These are phyloP conservation scores for Pollenia labialis DNA, from an alignment of 2,888 invertebrate genomes.

Conservation along the genomic window DNA sequence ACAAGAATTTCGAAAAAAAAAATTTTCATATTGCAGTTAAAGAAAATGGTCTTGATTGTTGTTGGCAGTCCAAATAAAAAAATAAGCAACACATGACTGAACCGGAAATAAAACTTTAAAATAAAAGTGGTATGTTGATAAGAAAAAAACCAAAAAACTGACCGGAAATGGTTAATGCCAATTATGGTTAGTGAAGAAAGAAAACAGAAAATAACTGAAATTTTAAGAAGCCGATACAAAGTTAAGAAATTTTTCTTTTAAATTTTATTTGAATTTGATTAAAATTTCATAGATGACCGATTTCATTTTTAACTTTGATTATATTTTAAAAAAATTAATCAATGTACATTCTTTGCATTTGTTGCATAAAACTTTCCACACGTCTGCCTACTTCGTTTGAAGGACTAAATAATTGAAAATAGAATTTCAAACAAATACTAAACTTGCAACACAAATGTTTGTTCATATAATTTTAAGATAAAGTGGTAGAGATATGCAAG, in stretches of 20 bases:
- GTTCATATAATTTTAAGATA: neutral
- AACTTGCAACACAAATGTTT: conserved; percentile 23
- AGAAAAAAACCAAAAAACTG: conserved; percentile 29
- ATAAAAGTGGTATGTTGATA: conserved; percentile 9
- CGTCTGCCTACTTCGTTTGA: conserved; percentile 56
- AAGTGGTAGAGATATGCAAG: neutral
- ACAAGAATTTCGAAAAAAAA: conserved; percentile 10
- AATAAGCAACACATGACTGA: conserved; percentile 34
- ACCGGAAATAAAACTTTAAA: conserved; percentile 56
- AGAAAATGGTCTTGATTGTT: conserved; percentile 19
- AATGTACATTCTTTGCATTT: conserved; percentile 15
- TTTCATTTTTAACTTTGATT: conserved; percentile 16
- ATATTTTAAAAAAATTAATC: conserved; percentile 13
- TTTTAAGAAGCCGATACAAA: neutral
- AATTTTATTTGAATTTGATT: conserved; percentile 20
- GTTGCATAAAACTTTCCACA: conserved; percentile 49
- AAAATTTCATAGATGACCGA: conserved; percentile 18
- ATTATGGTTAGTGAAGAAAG: conserved; percentile 16
- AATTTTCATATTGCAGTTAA: conserved; percentile 9
- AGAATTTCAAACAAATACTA: conserved; percentile 22
- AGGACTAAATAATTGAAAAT: conserved; percentile 34
- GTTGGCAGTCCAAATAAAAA: conserved; percentile 40
- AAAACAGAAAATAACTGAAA: neutral
- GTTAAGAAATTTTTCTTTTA: neutral
- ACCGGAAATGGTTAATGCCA: conserved; percentile 59